phyloP scores from a whole-genome alignment of 35 echinoderm and acorn worm species.

The Ophioderma brevispina region DNA sequence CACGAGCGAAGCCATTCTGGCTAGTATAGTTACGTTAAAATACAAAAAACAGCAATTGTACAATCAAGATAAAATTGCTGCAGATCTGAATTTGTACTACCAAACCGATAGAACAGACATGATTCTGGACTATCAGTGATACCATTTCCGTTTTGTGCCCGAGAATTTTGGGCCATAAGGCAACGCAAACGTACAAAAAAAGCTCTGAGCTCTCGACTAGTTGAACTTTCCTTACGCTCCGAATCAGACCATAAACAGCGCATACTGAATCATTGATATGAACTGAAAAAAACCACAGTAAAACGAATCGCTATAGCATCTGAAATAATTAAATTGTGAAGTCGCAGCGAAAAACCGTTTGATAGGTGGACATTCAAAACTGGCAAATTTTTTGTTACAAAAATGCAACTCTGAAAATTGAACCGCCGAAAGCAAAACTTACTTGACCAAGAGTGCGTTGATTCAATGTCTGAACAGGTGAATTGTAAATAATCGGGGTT shows the following conservation, averaged over 20 bases:
- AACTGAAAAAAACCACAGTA: no score
- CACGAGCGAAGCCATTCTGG: conserved; percentile 28
- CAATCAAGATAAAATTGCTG: not conserved
- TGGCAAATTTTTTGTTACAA: not conserved
- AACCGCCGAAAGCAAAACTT: not conserved
- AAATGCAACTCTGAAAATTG: not conserved
- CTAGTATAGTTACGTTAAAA: not conserved
- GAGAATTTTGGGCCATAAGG: not conserved
- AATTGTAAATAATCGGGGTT: conserved; percentile 22
- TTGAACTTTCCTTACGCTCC: no score
- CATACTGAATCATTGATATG: no score
- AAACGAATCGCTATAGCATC: conserved; percentile 23
- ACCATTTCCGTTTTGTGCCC: conserved; percentile 8
- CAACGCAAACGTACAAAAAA: no score
- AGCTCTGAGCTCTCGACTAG: no score
- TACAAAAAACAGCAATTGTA: conserved; percentile 9
- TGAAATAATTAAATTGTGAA: not conserved
- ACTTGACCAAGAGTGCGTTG: conserved; percentile 7
- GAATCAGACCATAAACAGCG: no score
- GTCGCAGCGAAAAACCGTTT: conserved; percentile 3
- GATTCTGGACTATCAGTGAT: conserved; percentile 3
- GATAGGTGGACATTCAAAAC: conserved; percentile 4
- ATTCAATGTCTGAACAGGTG: conserved; percentile 16
- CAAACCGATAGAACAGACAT: not conserved
- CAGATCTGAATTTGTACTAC: conserved; percentile 3